These are phyloP conservation scores for Phyto melanocephala DNA, from an alignment of 2,888 invertebrate species.

Conservation along the genomic window DNA sequence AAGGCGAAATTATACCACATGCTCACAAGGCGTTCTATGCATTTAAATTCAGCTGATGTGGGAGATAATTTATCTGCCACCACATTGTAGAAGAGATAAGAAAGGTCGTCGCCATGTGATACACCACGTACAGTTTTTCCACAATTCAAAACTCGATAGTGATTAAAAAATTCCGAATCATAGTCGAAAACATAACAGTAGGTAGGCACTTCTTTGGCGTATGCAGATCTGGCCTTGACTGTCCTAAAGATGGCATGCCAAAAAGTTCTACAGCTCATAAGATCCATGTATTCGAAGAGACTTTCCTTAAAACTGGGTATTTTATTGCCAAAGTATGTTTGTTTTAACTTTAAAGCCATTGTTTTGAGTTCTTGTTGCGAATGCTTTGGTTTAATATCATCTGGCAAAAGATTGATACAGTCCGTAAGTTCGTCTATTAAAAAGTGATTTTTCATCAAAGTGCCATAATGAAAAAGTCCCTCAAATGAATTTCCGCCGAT, in stretches of 20 bases:
- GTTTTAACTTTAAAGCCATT: slow-evolving; percentile 68
- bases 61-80: slow-evolving; percentile 67
- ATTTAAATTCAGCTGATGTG: slow-evolving; percentile 71
- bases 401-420: slow-evolving; percentile 76
- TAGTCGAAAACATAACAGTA: slow-evolving; percentile 77
- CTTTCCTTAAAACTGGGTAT: slow-evolving; percentile 66
- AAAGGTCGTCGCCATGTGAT: slow-evolving; percentile 76
- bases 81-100: slow-evolving; percentile 74
- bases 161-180: slow-evolving; percentile 76
- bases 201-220: slow-evolving; percentile 69
- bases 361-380: slow-evolving; percentile 62
- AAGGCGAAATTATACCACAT: slow-evolving; percentile 76
- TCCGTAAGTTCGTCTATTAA: slow-evolving; percentile 66
- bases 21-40: slow-evolving; percentile 75
- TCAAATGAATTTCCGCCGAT: slow-evolving; percentile 76
- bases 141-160: slow-evolving; percentile 72
- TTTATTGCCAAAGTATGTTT: slow-evolving; percentile 69
- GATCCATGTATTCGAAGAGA: slow-evolving; percentile 65
- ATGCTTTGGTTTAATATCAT: slow-evolving; percentile 68
- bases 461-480: slow-evolving; percentile 72
- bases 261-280: slow-evolving; percentile 71
- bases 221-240: slow-evolving; percentile 70
- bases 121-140: slow-evolving; percentile 71
- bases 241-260: slow-evolving; percentile 75
- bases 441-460: slow-evolving; percentile 35